Evolutionary conservation across 2,797 vertebrate genomes (phyloP).

Genomic region (Halcyon badia): DNA sequence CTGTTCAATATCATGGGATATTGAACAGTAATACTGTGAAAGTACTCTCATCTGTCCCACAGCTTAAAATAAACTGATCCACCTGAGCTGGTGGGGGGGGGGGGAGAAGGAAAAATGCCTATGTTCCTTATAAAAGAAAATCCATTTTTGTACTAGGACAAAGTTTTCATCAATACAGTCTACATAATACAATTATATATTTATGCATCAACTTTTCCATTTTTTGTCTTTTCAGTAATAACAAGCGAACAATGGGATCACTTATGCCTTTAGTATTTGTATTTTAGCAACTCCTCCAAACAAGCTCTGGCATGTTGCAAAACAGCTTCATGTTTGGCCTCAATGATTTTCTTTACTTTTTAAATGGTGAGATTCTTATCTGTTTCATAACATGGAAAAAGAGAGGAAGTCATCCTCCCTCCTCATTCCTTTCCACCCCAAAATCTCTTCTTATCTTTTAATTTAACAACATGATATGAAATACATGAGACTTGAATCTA

Average conservation of each 20-base stretch:
- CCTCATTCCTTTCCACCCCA: neutral
- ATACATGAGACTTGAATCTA: neutral
- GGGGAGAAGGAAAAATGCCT: neutral
- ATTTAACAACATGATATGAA: neutral
- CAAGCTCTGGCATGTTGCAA: conserved; percentile 23
- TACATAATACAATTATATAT: neutral
- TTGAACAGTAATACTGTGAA: neutral
- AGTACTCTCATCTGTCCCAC: neutral
- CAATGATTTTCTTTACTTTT: neutral
- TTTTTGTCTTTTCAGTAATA: neutral
- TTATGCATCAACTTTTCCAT: conserved; percentile 3
- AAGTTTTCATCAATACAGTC: neutral
- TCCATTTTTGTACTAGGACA: neutral
- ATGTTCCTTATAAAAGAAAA: neutral
- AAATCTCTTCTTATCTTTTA: neutral
- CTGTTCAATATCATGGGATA: neutral
- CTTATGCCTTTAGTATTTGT: neutral
- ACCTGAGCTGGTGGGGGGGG: neutral
- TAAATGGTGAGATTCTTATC: conserved; percentile 9
- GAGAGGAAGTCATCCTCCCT: neutral
- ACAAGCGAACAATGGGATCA: neutral
- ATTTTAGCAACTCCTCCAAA: conserved; percentile 10
- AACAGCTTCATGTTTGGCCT: conserved; percentile 29
- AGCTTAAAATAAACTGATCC: neutral
- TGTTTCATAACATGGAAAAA: conserved; percentile 17